Evolutionary conservation across 2,113 vertebrate species (phyloP), one percentile per base, ranked within the genome.

Genomic region (Tragulus kanchil): DNA sequence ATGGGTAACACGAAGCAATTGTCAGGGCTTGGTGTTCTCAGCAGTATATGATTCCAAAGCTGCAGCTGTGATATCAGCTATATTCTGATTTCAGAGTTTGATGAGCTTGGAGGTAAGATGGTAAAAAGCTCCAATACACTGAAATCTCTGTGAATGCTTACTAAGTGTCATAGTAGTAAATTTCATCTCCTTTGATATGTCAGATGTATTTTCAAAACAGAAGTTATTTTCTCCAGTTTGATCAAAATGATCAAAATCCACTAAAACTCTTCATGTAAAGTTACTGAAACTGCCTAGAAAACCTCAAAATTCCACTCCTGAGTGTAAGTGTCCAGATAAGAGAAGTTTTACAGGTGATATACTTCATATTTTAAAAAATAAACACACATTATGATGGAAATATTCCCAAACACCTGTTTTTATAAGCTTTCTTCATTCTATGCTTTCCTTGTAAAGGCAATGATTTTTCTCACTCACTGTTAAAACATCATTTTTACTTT

Each of bases 401-500:
- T 62, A 85, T 52, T 28, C 13, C 56, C 36, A 93, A 61, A 94
- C 1, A 42, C 56, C 61, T 88, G 58, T 14, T 90, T 95, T 50
- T 52, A 78, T 93, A 31, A 75, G 2, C 3, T 75, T 92, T 90
- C 50, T 85, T 4, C 50, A 95, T 62, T 50, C 65, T 14, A 56
- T 90, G 85, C 54, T 23, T n/a, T 62, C 17, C 3, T 69, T 88
- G 7, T 16, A 94, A 93, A 73, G 54, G 48, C 50, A 77, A 6
- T 45, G 65, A 45, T 90, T 96, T 94, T 90, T 87, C 50, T 95
- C 85, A 56, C 10, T 95, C 69, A 73, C 19, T 61, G 3, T 64
- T 95, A 96, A 96, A 93, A 64, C 23, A 93, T 79, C 42, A 36
- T 81, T 52, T 52, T 25, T 84, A 86, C 65, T 50, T 58, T 95